phyloP scores from a whole-genome alignment of 2,113 vertebrate genomes.

The Copsychus sechellarum region DNA sequence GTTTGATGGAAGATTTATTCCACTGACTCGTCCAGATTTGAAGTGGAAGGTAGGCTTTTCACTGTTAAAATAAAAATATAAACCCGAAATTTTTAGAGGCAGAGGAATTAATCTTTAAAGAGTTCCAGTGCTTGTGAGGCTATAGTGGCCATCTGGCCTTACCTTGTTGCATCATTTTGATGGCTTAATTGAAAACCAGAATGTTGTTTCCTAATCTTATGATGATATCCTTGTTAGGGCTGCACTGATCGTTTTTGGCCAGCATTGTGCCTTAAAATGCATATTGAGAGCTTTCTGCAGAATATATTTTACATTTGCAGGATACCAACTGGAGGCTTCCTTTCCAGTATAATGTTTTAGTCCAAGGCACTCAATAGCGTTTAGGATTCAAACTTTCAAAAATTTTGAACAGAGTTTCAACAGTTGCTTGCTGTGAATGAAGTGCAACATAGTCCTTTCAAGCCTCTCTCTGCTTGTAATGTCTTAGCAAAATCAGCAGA shows the following conservation, averaged over 20 bases:
- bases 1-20: constrained; percentile 93
- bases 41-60: constrained; percentile 84
- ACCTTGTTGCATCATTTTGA: not conserved
- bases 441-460: not conserved
- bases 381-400: not conserved
- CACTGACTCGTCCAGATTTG: constrained; percentile 74
- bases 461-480: not conserved
- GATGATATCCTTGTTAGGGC: not conserved
- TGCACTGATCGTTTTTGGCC: not conserved
- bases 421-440: not conserved
- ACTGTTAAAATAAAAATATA: not conserved
- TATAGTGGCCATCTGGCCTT: not conserved
- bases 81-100: not conserved
- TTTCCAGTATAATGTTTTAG: not conserved
- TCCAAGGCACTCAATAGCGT: not conserved
- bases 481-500: not conserved
- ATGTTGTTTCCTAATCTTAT: not conserved
- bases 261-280: not conserved
- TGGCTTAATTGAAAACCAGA: not conserved
- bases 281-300: not conserved
- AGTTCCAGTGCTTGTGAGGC: not conserved
- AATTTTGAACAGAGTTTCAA: not conserved
- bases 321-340: not conserved
- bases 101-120: not conserved
- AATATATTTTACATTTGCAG: not conserved